These are phyloP conservation scores for Macroramphosus scolopax DNA, from an alignment of 2,797 vertebrate species.

Conservation along the genomic window DNA sequence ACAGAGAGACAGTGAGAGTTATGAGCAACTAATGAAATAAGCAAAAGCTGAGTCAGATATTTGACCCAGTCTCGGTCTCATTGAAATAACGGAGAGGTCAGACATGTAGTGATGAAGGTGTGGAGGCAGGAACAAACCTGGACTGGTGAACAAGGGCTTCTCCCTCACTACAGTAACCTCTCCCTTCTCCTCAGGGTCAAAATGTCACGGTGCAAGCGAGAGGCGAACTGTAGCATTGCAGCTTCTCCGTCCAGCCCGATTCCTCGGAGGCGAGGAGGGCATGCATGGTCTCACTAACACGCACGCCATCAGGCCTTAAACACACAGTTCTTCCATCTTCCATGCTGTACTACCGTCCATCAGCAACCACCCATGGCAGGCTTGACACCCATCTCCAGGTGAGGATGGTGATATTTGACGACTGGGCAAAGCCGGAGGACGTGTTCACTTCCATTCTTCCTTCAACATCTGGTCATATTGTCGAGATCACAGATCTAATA, in stretches of 20 bases:
- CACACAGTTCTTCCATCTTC: conserved; percentile 12
- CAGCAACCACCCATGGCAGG: conserved; percentile 1
- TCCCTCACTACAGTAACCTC: background rate
- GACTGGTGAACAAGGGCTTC: background rate
- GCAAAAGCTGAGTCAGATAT: conserved; percentile 68
- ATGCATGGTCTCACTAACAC: conserved; percentile 24
- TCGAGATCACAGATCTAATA: too few relatives aligned
- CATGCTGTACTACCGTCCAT: conserved; percentile 6
- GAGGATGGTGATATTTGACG: too few relatives aligned
- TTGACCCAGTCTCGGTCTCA: conserved; percentile 31
- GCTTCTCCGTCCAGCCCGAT: too few relatives aligned
- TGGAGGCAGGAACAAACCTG: background rate
- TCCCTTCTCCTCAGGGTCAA: conserved; percentile 28
- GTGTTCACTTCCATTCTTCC: too few relatives aligned
- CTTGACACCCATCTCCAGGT: too few relatives aligned
- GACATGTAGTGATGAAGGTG: conserved; percentile 18
- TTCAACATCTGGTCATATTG: too few relatives aligned
- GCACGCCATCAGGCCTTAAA: conserved; percentile 8
- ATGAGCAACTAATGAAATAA: conserved; percentile 70
- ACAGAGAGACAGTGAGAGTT: conserved; percentile 51
- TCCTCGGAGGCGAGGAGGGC: conserved; percentile 2
- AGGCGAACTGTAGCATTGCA: conserved; percentile 7
- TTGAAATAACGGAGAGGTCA: conserved; percentile 32
- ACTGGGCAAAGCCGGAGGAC: too few relatives aligned
- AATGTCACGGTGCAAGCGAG: background rate